Evolutionary conservation across 2,113 vertebrate genomes (phyloP).

Genomic region (Gracilinanus agilis): DNA sequence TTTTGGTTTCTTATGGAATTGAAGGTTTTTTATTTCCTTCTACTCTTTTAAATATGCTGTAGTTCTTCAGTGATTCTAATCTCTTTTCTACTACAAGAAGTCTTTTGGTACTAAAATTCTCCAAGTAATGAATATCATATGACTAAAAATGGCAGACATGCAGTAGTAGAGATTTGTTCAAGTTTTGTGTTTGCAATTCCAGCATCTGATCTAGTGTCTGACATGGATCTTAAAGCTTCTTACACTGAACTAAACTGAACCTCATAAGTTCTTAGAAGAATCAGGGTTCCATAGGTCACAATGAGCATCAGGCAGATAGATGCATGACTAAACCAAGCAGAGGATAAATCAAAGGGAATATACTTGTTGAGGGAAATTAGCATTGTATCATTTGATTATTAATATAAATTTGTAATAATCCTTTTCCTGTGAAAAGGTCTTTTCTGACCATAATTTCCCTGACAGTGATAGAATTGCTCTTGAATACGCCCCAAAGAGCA

Average conservation of each 20-base stretch:
- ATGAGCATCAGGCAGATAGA: no score
- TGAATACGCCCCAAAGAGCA: no score
- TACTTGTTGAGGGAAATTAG: no score
- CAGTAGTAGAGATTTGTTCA: background rate
- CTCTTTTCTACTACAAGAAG: background rate
- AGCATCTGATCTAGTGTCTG: background rate
- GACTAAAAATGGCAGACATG: background rate
- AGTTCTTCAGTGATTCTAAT: background rate
- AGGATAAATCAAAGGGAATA: background rate
- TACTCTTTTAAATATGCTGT: background rate
- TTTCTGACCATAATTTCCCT: no score
- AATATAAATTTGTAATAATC: no score
- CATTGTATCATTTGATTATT: no score
- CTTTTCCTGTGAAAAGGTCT: no score
- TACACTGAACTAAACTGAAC: background rate
- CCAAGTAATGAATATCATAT: background rate
- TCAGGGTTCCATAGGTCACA: background rate
- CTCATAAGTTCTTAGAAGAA: background rate
- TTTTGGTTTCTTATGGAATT: background rate
- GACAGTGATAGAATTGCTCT: no score
- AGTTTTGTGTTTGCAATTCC: background rate
- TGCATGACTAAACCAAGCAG: no score
- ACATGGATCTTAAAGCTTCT: background rate
- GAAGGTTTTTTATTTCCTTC: background rate
- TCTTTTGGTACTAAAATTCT: background rate